Evolutionary conservation across 2,113 vertebrate genomes (phyloP).

Genomic region (Protobothrops flavoviridis): DNA sequence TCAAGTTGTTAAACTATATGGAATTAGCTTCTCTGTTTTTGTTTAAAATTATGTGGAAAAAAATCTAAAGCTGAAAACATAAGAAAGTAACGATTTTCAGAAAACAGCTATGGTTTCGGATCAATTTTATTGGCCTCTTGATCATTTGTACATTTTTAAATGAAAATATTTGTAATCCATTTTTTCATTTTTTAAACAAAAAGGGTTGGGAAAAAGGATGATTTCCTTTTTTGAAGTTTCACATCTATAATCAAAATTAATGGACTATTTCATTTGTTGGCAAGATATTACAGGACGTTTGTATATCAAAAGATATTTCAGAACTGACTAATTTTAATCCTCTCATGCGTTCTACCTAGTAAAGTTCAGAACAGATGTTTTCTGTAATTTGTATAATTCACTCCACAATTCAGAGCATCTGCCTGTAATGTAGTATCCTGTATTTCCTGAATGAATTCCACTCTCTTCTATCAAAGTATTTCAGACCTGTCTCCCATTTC

Average conservation of each 20-base stretch:
- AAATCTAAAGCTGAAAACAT: too few species aligned
- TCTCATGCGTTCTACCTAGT: not conserved
- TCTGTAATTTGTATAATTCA: not conserved
- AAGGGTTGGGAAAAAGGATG: not conserved
- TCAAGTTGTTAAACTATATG: too few species aligned
- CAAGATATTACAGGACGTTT: not conserved
- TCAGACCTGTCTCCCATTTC: not conserved
- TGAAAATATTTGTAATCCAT: not conserved
- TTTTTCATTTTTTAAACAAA: not conserved
- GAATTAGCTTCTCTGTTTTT: too few species aligned
- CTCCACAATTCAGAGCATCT: not conserved
- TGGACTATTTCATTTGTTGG: not conserved
- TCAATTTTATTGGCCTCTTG: not conserved
- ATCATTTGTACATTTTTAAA: not conserved
- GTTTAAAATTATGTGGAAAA: too few species aligned
- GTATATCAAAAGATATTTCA: not conserved
- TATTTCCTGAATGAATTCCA: not conserved
- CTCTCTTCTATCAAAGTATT: not conserved
- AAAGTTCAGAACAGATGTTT: not conserved
- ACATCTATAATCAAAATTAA: not conserved
- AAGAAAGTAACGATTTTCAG: too few species aligned
- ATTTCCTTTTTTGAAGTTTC: not conserved
- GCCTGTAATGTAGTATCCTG: not conserved
- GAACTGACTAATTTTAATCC: not conserved
- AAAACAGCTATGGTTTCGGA: not conserved